Evolutionary conservation across 2,888 invertebrate species (phyloP).

Genomic region (Xestobium rufovillosum): DNA sequence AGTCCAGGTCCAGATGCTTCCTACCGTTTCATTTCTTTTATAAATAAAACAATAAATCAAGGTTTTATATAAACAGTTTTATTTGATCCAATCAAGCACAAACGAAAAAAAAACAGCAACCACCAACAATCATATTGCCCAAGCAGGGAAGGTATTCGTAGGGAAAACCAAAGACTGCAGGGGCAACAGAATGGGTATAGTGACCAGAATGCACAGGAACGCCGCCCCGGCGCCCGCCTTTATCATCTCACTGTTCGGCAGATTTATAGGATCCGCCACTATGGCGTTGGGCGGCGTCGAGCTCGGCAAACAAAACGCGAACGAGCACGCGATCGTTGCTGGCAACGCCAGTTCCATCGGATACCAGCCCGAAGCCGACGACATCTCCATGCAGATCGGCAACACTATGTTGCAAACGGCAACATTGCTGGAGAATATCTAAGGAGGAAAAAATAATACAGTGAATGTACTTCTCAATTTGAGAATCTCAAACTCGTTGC

Average conservation of each 20-base stretch:
- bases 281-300: constrained; percentile 89
- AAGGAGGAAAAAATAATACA: too few species aligned
- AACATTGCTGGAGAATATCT: constrained; percentile 1
- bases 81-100: too few species aligned
- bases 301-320: constrained; percentile 86
- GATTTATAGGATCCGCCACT: constrained; percentile 68
- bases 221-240: constrained; percentile 8
- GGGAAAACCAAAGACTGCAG: too few species aligned
- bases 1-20: too few species aligned
- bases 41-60: too few species aligned
- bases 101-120: too few species aligned
- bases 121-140: too few species aligned
- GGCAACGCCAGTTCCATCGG: constrained; percentile 80
- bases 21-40: too few species aligned
- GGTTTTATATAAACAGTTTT: too few species aligned
- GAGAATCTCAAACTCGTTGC: too few species aligned
- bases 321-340: constrained; percentile 74
- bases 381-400: background rate
- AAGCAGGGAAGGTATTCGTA: too few species aligned
- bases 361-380: constrained; percentile 41
- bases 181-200: background rate
- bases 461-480: too few species aligned
- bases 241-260: constrained; percentile 61
- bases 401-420: background rate
- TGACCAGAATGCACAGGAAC: constrained; percentile 3